Evolutionary conservation across 1,140 invertebrate genomes (phyloP), one percentile per base, ranked within the genome.

Genomic region (Drosophila albomicans): DNA sequence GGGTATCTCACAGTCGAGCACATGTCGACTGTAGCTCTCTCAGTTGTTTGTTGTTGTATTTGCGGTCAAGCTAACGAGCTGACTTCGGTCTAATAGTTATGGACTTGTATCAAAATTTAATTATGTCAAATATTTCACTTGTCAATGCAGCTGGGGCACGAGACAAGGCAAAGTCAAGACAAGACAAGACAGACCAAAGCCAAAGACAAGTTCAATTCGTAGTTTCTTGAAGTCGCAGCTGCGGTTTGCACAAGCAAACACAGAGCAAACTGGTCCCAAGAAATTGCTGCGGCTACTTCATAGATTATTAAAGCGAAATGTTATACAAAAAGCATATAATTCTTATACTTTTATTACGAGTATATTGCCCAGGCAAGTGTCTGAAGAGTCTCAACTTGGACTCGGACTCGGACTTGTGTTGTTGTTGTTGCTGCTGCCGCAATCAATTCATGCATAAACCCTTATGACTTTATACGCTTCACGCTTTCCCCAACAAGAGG

Each of bases 401-500:
- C 20, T 25, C 20, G 20, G 16, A 16, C 16, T 16, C 20, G 1
- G 38, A 28, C n/a, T 57, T 13, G 20, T 66, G 49, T 7, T 20
- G 38, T 7, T 28, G 16, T 8, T 43, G 52, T 25, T 58, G 13
- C 6, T 51, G 32, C 46, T 67, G 76, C 49, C 74, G 80, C 84
- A 89, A 88, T 89, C 84, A 88, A 89, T 88, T 89, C 84, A 88
- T 81, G 84, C 84, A 88, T 88, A 89, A 88, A 89, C 84, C 85
- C 84, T 89, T 88, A 88, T 88, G 84, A 81, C 84, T 88, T 84
- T 81, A 89, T 88, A 88, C 78, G 85, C 85, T 88, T 88, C 81
- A 89, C 84, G 84, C 85, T 88, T 88, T 89, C 85, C 74, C 78
- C 75, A 76, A 73, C 78, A 65, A 77, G 75, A 64, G 68, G 67